Evolutionary conservation across 2,888 invertebrate species (phyloP), one percentile per base, ranked within the genome.

Genomic region (Erebia palarica): DNA sequence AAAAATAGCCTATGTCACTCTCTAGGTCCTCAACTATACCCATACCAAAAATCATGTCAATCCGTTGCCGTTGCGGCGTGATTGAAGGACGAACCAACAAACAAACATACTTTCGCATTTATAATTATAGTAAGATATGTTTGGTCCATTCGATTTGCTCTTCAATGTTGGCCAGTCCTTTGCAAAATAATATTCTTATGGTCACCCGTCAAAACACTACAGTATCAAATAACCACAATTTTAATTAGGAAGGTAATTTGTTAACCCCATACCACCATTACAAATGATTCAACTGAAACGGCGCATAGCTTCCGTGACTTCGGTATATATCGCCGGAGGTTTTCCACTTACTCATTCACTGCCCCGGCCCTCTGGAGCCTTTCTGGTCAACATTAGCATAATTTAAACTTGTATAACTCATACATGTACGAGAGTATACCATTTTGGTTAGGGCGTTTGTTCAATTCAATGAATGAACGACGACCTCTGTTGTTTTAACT

Each of bases 261-360:
- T 51, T 59, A 68, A 42, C 63, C 69, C 69, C 63, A 63, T 44
- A 42, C 69, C 63, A 42, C 13, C 44, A 21, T 66, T 58, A 55
- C 57, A 69, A 72, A 72, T 65, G 59, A 51, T 71, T 69, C 58
- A 65, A 47, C 49, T 47, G 63, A 68, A 65, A 61, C 57, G 58
- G 58, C 57, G 66, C 27, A 44, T 42, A 18, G 71, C 67, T 84
- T 77, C 73, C 84, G 84, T 84, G 84, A 82, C 83, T 75, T 65
- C 55, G 21, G 73, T 70, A 77, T 79, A 80, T 84, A 81, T 75
- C 68, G 76, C 68, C 72, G 69, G 75, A 78, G 77, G 73, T 70
- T 73, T 76, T 75, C 77, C 75, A 75, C 76, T 80, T 76, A 71
- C 77, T 75, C 75, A 71, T 77, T 75, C 75, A 79, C 77, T 81